Evolutionary conservation across 1,140 invertebrate species (phyloP), one percentile per base, ranked within the genome.

Genomic region (Stenopsyche tienmushanensis): DNA sequence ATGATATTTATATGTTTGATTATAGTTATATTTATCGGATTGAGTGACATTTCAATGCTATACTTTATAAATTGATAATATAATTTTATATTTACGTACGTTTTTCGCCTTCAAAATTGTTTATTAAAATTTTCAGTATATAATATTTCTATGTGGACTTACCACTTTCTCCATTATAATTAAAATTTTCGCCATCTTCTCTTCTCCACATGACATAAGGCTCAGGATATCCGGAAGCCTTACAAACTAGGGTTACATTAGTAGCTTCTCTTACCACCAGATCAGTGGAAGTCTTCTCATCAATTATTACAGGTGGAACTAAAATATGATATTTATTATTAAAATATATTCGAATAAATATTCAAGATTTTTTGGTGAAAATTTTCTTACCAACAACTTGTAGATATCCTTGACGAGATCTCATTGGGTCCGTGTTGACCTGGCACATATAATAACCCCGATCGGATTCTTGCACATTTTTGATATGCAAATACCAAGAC

Each of bases 151-250:
- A 5, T 18, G 21, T 15, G 47, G 21, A 52, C 24, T 73, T 74
- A 92, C 91, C 91, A 71, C 83, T 87, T 75, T 91, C 88, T 26
- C 90, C 90, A 73, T 92, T 92, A 77, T 92, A 93, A 75, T 89
- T 86, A 76, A 93, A 91, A 72, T 91, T 88, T 74, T 91, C 87
- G 34, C 91, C 90, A 74, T 96, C 93, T 77, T 94, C 92, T 41
- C 93, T 81, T 41, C 92, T 80, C 93, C 93, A 96, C 86, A 93
- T 93, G 66, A 94, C 87, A 73, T 93, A 94, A 26, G 93, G 93
- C 67, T 92, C 89, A 0, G 93, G 93, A 76, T 93, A 92, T 49
- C 93, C 93, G n/a, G 84, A 85, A 13, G 93, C 92, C 74, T 90
- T 90, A 76, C 94, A 97, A 47, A 86, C 86, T 76, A 96, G 81